A percentile compares a stretch with the other conserved stretches of the same genome.
phyloP scores from a whole-genome alignment of 37 sponge, comb jelly and placozoan genomes.

The Cliona cf. orientalis region DNA sequence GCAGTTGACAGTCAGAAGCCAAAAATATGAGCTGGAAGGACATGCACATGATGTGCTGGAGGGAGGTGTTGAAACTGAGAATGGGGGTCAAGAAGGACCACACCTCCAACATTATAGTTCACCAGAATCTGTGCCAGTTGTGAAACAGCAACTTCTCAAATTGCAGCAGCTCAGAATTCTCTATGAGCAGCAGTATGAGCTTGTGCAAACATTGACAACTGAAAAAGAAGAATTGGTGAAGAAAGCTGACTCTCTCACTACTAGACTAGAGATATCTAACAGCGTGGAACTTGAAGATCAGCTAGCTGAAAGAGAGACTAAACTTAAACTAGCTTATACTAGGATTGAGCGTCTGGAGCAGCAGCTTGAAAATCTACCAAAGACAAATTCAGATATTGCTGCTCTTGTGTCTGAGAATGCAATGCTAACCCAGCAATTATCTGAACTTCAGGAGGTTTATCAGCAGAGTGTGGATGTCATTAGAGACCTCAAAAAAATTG shows the following conservation, averaged over 20 bases:
- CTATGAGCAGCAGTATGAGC: constrained; percentile 36
- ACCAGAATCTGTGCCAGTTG: constrained; percentile 18
- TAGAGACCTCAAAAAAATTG: constrained; percentile 10
- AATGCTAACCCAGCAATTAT: constrained; percentile 12
- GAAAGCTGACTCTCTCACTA: constrained; percentile 9
- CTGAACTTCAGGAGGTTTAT: constrained; percentile 8
- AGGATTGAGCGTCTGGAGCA: constrained; percentile 42
- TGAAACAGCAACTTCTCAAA: constrained; percentile 46
- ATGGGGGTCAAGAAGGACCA: neutral
- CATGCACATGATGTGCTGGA: constrained; percentile 39
- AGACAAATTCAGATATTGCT: neutral
- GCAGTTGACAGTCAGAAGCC: constrained; percentile 36
- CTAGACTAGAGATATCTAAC: constrained; percentile 16
- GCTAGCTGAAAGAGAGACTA: constrained; percentile 17
- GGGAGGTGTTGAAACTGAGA: neutral
- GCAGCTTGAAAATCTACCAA: neutral
- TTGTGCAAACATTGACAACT: constrained; percentile 29
- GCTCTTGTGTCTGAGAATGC: neutral
- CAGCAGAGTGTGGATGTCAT: neutral
- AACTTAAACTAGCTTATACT: constrained; percentile 30
- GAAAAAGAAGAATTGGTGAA: constrained; percentile 55
- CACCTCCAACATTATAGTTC: neutral
- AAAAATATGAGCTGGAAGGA: constrained; percentile 62
- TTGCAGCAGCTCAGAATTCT: constrained; percentile 64
- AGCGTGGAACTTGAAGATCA: constrained; percentile 15